phyloP scores from a whole-genome alignment of 2,888 invertebrate species.

The Corbicula japonica region DNA sequence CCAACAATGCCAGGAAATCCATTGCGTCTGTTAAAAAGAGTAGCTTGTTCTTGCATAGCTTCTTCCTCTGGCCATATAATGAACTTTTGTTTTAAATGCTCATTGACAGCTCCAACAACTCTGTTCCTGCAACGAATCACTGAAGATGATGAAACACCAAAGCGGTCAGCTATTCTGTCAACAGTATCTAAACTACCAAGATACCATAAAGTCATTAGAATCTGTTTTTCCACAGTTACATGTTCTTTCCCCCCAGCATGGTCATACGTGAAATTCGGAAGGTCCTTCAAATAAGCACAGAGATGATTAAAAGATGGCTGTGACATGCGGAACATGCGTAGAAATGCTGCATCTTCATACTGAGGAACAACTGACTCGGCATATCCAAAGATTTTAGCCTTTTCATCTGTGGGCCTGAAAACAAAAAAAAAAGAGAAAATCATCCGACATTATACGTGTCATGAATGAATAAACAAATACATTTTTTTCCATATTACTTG shows the following conservation, averaged over 20 bases:
- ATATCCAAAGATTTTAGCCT: slow-evolving; percentile 13
- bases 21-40: slow-evolving; percentile 15
- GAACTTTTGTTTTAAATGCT: slow-evolving; percentile 3
- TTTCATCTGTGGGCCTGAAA: slow-evolving; percentile 5
- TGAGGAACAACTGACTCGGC: not conserved
- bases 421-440: too few species aligned
- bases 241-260: not conserved
- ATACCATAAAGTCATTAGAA: slow-evolving; percentile 44
- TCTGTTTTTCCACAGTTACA: slow-evolving; percentile 10
- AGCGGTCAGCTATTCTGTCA: slow-evolving; percentile 42
- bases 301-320: not conserved
- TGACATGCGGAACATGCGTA: slow-evolving; percentile 7
- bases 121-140: slow-evolving; percentile 30
- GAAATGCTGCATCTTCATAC: not conserved
- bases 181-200: slow-evolving; percentile 39
- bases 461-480: too few species aligned
- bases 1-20: slow-evolving; percentile 53
- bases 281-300: slow-evolving; percentile 1
- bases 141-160: slow-evolving; percentile 55
- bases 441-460: too few species aligned
- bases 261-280: too few species aligned
- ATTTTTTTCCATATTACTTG: too few species aligned
- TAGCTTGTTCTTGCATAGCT: slow-evolving; percentile 8
- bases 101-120: slow-evolving; percentile 11
- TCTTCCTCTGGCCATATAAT: slow-evolving; percentile 40